Base-by-base conservation (phyloP, 2,113 vertebrate species). In the Collichthys lucidus region DNA sequence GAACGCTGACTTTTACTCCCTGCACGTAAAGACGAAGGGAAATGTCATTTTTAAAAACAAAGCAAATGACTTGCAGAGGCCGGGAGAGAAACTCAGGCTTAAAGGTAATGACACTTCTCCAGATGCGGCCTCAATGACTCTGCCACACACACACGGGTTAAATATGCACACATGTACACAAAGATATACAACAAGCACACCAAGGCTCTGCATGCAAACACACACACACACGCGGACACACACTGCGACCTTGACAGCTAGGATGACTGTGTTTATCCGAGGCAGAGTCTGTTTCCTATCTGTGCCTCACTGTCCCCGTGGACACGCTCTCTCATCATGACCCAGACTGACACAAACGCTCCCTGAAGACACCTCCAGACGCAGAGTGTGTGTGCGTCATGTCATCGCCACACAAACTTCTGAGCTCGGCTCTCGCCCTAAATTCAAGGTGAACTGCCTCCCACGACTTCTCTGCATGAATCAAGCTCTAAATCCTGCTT, bases 211-310 rank as follows among this genome's bases (percentile, higher is more conserved):
- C 59, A 40, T 17, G 56, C 8, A 61, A n/a, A 63, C 57, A 46
- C n/a, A 61, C 7, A 62, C 15, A 47, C 62, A 80, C 56, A 57
- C 44, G 24, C 5, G 5, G 9, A 20, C 7, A 67, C 81, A 69
- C 66, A 22, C n/a, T n/a, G 44, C 47, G 79, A 89, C 92, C 89
- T 91, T 92, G 87, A 88, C 83, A 49, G 57, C 47, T 4, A 29
- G 62, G 86, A 80, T 59, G 84, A n/a, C 71, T 74, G 80, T 89
- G 89, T 92, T 90, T 86, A 82, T 89, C 67, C 82, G 74, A 74
- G 64, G 63, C 64, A 15, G 53, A 79, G 87, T 90, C 89, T 91
- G 89, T 83, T 93, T 93, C 84, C 72, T 80, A 83, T 91, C 89
- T 86, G 8, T 4, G 60, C 74, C 66, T 67, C 11, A n/a, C 53